Conservation (phyloP, 2,797 vertebrate genomes). For the Schizothorax lantsangensis region DNA sequence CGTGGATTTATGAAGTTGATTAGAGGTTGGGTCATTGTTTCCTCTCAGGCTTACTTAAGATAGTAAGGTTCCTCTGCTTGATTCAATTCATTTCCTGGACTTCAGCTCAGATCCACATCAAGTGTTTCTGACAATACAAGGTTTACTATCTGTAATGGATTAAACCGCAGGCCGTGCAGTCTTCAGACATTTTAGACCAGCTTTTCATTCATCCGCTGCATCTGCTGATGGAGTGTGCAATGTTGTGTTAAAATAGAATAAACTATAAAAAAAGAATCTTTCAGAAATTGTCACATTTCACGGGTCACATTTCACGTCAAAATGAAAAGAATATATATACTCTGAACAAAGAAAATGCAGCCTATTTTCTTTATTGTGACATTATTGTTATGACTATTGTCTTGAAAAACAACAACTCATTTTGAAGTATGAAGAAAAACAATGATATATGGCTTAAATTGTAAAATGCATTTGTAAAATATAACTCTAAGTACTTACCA, state of each 20-base stretch:
- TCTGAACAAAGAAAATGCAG: neutral
- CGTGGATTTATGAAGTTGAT: constrained; percentile 72
- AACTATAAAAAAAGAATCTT: constrained; percentile 5
- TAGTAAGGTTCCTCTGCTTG: constrained; percentile 52
- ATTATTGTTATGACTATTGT: neutral
- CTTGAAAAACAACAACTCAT: neutral
- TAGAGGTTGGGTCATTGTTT: constrained; percentile 71
- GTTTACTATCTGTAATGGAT: constrained; percentile 50
- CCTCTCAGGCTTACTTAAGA: constrained; percentile 62
- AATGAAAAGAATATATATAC: neutral
- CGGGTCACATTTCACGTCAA: neutral
- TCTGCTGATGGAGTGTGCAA: neutral
- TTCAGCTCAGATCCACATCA: constrained; percentile 51
- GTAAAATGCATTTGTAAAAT: neutral
- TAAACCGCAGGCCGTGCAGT: constrained; percentile 29
- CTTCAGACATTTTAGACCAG: constrained; percentile 24
- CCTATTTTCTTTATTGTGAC: neutral
- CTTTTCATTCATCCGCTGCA: neutral
- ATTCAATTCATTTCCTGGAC: constrained; percentile 61
- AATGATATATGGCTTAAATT: neutral
- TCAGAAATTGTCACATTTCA: neutral
- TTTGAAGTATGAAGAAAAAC: neutral
- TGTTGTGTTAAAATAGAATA: neutral
- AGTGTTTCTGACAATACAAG: constrained; percentile 43
- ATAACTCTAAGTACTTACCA: neutral